A percentile compares a stretch with the other conserved stretches of the same genome.
Evolutionary conservation across 1,140 invertebrate genomes (phyloP).

Genomic region (Cydia splendana): DNA sequence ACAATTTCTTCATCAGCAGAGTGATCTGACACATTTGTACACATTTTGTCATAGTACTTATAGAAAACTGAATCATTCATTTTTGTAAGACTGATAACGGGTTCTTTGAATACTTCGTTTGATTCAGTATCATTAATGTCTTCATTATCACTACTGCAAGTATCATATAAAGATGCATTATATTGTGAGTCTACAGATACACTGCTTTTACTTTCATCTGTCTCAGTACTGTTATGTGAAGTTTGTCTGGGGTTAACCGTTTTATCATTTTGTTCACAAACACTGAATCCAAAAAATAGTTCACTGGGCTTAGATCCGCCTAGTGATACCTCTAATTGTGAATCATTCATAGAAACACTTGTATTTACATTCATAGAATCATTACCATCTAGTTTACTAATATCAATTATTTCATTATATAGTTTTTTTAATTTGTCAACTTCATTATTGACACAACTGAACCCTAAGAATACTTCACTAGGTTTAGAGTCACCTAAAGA

Average conservation of each 20-base stretch:
- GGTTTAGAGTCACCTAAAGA: slow-evolving; percentile 15
- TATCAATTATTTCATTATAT: slow-evolving; percentile 8
- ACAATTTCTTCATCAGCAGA: slow-evolving; percentile 15
- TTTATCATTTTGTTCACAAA: slow-evolving; percentile 28
- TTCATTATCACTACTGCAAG: slow-evolving; percentile 45
- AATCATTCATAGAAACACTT: slow-evolving; percentile 1
- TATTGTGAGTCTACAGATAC: slow-evolving; percentile 14
- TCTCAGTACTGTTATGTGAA: background rate
- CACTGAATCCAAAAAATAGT: slow-evolving; percentile 15
- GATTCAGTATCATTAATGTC: slow-evolving; percentile 31
- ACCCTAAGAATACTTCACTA: slow-evolving; percentile 32
- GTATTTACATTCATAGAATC: slow-evolving; percentile 1
- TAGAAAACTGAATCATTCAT: slow-evolving; percentile 56
- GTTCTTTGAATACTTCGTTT: slow-evolving; percentile 37
- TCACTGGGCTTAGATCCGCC: slow-evolving; percentile 19
- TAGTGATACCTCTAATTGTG: background rate
- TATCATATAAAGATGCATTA: slow-evolving; percentile 47
- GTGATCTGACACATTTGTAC: background rate
- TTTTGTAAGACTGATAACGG: slow-evolving; percentile 52
- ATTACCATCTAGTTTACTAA: slow-evolving; percentile 26
- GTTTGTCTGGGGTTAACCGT: slow-evolving; percentile 3
- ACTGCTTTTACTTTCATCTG: background rate
- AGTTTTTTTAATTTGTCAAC: background rate
- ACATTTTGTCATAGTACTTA: slow-evolving; percentile 55
- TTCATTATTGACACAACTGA: slow-evolving; percentile 15